phyloP scores from a whole-genome alignment of 2,797 vertebrate species.

The Tragopan temminckii region DNA sequence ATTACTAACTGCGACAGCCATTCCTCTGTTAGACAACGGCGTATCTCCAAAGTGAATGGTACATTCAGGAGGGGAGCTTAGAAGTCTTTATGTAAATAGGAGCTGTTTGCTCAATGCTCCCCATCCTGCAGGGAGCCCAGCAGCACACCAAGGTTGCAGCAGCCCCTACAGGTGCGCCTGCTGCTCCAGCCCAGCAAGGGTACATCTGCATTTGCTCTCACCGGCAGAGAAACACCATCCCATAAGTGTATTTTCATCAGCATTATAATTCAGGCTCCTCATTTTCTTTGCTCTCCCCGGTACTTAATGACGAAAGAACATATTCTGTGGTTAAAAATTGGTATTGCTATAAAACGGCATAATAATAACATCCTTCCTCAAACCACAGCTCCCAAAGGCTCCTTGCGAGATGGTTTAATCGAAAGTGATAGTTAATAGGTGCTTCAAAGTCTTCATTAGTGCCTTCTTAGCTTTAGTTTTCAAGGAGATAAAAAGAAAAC shows the following conservation, averaged over 20 bases:
- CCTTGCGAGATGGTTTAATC: constrained; percentile 12
- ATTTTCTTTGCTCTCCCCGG: not conserved
- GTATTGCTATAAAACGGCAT: constrained; percentile 32
- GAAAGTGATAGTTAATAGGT: not conserved
- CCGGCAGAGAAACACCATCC: constrained; percentile 32
- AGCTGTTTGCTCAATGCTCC: not conserved
- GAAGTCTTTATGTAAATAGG: constrained; percentile 47
- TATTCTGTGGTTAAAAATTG: constrained; percentile 44
- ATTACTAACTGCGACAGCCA: constrained; percentile 36
- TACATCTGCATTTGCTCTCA: constrained; percentile 32
- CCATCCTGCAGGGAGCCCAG: constrained; percentile 9
- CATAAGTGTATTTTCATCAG: constrained; percentile 20
- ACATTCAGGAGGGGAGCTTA: constrained; percentile 11
- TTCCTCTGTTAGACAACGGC: constrained; percentile 21
- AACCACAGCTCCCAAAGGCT: constrained; percentile 44
- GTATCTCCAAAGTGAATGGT: constrained; percentile 35
- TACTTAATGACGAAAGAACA: constrained; percentile 28
- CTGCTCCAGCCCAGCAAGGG: constrained; percentile 11
- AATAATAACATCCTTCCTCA: constrained; percentile 36
- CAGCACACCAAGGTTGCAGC: constrained; percentile 41
- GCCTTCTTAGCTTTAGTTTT: not conserved
- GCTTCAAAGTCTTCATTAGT: constrained; percentile 18
- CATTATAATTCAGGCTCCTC: constrained; percentile 35
- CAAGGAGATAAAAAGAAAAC: not conserved
- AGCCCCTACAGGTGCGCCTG: constrained; percentile 24